Base-by-base conservation (phyloP, 1,140 invertebrate species). In the Zelostemma sp. region DNA sequence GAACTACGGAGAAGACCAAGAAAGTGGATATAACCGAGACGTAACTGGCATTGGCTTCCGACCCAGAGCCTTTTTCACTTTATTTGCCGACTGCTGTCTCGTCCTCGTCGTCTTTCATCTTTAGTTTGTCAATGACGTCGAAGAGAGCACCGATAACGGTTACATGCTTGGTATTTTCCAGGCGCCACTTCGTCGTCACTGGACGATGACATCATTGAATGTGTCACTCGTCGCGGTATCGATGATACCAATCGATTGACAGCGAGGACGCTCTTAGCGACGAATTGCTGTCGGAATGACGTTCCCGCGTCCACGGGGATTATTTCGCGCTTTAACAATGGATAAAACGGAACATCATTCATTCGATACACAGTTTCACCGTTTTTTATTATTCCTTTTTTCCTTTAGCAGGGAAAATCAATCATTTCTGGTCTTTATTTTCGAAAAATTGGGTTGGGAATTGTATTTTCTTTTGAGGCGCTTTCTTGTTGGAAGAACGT, bases 41-140 rank as follows among this genome's bases (percentile, higher is more conserved):
- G 55, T 76, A 71, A 72, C 64, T 62, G 55, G 69, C 53, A 73
- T 68, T 66, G 71, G 67, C 67, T 68, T 73, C 72, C 66, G 64
- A 58, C 67, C 68, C 48, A 3, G 19, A 49, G 62, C 68, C 53
- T 40, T 55, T 56, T 38, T 49, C 14, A 65, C 45, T 78, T 79
- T 80, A 78, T 80, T 79, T 79, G 78, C 73, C 72, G 73, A 79
- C 58, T 64, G 74, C 74, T 28, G 25, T 3, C 74, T 75, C 56
- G 68, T 48, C 28, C 25, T n/a, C 48, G 33, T 38, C 47, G 25
- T 49, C 45, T 47, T 47, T 47, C 35, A 49, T 53, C 15, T 38
- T 31, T 18, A 8, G 31, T 48, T 61, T 16, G 31, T 19, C 25
- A 19, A 19, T 16, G 57, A 59, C 21, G 40, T 25, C 14, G 33